phyloP scores from a whole-genome alignment of 2,113 vertebrate species.

The Probosciger aterrimus region DNA sequence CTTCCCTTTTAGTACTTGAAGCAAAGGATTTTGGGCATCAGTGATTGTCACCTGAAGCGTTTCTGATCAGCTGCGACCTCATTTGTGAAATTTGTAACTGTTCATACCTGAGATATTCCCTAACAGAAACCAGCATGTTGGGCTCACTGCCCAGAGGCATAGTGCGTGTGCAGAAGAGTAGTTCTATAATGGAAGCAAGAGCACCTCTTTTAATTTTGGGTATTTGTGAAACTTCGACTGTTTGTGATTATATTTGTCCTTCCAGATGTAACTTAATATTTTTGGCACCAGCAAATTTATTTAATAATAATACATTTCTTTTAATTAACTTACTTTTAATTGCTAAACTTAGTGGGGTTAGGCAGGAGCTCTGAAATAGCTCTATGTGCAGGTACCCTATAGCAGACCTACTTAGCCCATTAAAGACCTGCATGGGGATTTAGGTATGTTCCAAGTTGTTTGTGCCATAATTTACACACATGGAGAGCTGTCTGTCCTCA shows the following conservation, averaged over 20 bases:
- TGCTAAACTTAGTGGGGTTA: not conserved
- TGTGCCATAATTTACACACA: not conserved
- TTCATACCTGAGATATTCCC: accelerated
- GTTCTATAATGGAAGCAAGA: not conserved
- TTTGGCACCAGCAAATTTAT: not conserved
- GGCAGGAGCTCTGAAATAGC: not conserved
- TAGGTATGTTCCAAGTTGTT: not conserved
- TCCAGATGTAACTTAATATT: not conserved
- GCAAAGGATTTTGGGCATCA: not conserved
- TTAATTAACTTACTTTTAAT: not conserved
- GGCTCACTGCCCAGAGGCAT: accelerated
- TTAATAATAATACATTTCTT: not conserved
- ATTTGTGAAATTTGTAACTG: not conserved
- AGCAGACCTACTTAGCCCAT: not conserved
- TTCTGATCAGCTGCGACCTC: not conserved
- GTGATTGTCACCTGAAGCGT: not conserved
- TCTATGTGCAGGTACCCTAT: accelerated
- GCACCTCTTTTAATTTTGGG: not conserved
- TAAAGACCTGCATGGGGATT: not conserved
- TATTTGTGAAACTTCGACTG: not conserved
- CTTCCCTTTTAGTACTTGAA: not conserved
- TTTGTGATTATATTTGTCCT: not conserved
- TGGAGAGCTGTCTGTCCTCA: not conserved
- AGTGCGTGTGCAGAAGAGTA: not conserved
- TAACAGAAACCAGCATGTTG: accelerated